A percentile compares a stretch with the other conserved stretches of the same genome.
Evolutionary conservation across 2,888 invertebrate species (phyloP).

Genomic region (Nowickia ferox): DNA sequence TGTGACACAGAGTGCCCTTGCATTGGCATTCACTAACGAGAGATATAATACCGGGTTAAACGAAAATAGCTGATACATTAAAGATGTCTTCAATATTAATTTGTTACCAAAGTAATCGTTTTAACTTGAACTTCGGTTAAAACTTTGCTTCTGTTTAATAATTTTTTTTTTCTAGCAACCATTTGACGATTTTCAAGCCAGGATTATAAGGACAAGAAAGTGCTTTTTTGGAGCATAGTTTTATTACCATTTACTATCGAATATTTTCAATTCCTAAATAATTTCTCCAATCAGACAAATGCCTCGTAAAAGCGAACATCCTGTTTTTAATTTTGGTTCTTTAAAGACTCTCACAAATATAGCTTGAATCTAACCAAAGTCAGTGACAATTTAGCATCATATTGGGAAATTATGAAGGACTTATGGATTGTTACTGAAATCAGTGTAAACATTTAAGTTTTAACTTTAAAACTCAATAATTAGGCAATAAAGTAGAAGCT

Average conservation of each 20-base stretch:
- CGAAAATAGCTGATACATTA: no score
- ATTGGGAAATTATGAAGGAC: constrained; percentile 46
- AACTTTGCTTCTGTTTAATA: constrained; percentile 72
- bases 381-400: constrained; percentile 80
- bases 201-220: constrained; percentile 66
- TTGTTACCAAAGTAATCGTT: constrained; percentile 70
- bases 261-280: background rate
- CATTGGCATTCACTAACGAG: background rate
- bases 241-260: background rate
- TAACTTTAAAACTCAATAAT: no score
- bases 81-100: no score
- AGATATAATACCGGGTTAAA: no score
- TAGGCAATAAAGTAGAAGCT: constrained; percentile 24
- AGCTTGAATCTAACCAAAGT: constrained; percentile 78
- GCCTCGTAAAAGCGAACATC: constrained; percentile 75
- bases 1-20: constrained; percentile 76
- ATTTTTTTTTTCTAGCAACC: constrained; percentile 73
- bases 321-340: constrained; percentile 70
- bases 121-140: constrained; percentile 22
- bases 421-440: background rate
- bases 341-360: constrained; percentile 79
- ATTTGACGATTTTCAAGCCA: constrained; percentile 75
- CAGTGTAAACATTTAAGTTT: constrained; percentile 6
- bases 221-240: constrained; percentile 70
- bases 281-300: constrained; percentile 74